These are phyloP conservation scores for Drosophila subquinaria DNA, from an alignment of 2,888 invertebrate species.

Conservation along the genomic window DNA sequence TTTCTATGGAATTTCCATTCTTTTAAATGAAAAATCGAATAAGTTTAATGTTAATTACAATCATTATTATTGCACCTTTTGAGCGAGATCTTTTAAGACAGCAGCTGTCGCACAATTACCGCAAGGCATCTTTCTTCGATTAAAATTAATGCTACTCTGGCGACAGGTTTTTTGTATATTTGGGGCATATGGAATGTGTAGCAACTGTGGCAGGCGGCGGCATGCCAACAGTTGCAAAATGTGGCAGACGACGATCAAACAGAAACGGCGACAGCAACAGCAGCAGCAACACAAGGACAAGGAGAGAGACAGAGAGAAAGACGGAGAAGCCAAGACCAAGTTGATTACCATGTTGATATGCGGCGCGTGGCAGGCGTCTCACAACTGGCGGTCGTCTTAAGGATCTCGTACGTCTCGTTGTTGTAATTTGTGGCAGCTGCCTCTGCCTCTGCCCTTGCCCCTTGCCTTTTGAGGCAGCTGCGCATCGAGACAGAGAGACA, in stretches of 20 bases:
- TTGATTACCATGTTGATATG: constrained; percentile 80
- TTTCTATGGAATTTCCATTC: constrained; percentile 11
- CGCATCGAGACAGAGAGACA: constrained; percentile 16
- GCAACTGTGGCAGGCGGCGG: constrained; percentile 42
- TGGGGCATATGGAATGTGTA: constrained; percentile 55
- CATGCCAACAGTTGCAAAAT: constrained; percentile 69
- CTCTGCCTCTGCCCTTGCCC: constrained; percentile 33
- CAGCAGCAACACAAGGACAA: constrained; percentile 2
- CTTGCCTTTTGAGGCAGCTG: constrained; percentile 53
- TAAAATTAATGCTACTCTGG: constrained; percentile 49
- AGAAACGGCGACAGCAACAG: constrained; percentile 61
- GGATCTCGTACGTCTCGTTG: constrained; percentile 2
- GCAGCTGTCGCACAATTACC: constrained; percentile 32
- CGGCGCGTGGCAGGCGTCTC: constrained; percentile 81
- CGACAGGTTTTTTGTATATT: constrained; percentile 43
- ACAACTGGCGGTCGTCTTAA: constrained; percentile 56
- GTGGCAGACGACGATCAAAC: constrained; percentile 46
- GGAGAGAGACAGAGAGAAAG: constrained; percentile 37
- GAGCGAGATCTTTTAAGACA: constrained; percentile 18
- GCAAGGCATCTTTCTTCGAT: constrained; percentile 13
- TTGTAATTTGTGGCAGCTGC: constrained; percentile 77
- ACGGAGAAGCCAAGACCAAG: constrained; percentile 15
- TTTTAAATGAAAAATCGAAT: constrained; percentile 20
- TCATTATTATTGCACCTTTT: constrained; percentile 68
- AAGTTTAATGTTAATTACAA: constrained; percentile 40